Evolutionary conservation across 2,797 vertebrate species (phyloP), one percentile per base, ranked within the genome.

Genomic region (Pipistrellus pipistrellus): DNA sequence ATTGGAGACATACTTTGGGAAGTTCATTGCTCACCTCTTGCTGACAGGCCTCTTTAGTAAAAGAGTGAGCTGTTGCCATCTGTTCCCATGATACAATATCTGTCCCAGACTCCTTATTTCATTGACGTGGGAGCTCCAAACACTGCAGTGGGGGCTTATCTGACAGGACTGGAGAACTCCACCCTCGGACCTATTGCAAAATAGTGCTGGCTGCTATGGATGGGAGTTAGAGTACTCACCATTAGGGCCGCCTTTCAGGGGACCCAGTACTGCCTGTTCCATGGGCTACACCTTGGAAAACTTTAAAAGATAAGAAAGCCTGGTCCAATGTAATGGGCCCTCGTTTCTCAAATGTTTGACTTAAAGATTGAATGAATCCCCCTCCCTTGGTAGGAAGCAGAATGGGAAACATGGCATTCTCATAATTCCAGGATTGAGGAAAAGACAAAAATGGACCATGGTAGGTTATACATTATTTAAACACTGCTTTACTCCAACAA

Each of bases 331-430:
- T 30, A 12, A 66, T 25, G 11, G 38, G 27, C 38, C 46, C 10
- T 88, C 57, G 84, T 85, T 91, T 76, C n/a, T 44, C 68, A 84
- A 55, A 27, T 83, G 30, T 88, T 72, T 85, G 46, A 57, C 23
- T 41, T 77, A 55, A 73, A 83, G n/a, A n/a, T 69, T 73, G 62
- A 87, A 41, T 59, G 71, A 91, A 48, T 82, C 23, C 13, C n/a
- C 62, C 35, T 76, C 85, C 64, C 23, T 30, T n/a, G 55, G 6
- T 76, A 35, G 46, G 32, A 9, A 88, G 14, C 35, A 78, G 51
- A 64, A 69, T 78, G 71, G 23, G 13, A 15, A 59, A 72, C 30
- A 4, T 38, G 35, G 23, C 13, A 12, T 73, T 76, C 25, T 82
- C 66, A 69, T 86, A 10, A 81, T 66, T 53, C 59, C 27, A 20